These are phyloP conservation scores for Radopholus similis DNA, from an alignment of 1,140 invertebrate genomes.

Conservation along the genomic window DNA sequence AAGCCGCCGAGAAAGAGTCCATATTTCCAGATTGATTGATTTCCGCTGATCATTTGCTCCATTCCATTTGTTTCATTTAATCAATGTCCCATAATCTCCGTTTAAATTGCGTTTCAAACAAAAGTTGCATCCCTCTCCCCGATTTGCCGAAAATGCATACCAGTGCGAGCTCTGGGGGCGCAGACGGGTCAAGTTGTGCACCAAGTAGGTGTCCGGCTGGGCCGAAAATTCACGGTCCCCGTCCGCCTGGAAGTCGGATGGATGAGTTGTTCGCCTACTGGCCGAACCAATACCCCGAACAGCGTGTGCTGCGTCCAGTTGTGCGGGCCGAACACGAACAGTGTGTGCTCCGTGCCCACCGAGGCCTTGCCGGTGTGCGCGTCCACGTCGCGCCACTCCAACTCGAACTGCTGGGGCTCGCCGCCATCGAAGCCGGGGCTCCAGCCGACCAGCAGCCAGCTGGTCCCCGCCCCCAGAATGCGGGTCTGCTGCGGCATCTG, in stretches of 20 bases:
- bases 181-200: slow-evolving; percentile 38
- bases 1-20: no score
- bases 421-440: slow-evolving; percentile 45
- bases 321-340: slow-evolving; percentile 26
- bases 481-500: slow-evolving; percentile 28
- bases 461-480: slow-evolving; percentile 26
- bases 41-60: no score
- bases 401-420: slow-evolving; percentile 38
- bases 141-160: no score
- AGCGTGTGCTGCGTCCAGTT: slow-evolving; percentile 27
- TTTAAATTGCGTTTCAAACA: no score
- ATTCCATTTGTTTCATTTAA: no score
- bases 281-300: background rate
- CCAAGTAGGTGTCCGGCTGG: slow-evolving; percentile 17
- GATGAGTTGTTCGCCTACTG: background rate
- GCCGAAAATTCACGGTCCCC: slow-evolving; percentile 8
- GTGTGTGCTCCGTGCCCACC: slow-evolving; percentile 20
- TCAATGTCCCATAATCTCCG: no score
- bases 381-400: slow-evolving; percentile 41
- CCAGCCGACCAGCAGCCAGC: slow-evolving; percentile 40
- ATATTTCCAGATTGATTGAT: no score
- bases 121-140: no score
- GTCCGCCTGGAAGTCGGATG: slow-evolving; percentile 5
- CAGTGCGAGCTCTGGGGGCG: slow-evolving; percentile 19
- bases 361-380: slow-evolving; percentile 8